Evolutionary conservation across 2,797 vertebrate species (phyloP).

Genomic region (Cyclopterus lumpus): DNA sequence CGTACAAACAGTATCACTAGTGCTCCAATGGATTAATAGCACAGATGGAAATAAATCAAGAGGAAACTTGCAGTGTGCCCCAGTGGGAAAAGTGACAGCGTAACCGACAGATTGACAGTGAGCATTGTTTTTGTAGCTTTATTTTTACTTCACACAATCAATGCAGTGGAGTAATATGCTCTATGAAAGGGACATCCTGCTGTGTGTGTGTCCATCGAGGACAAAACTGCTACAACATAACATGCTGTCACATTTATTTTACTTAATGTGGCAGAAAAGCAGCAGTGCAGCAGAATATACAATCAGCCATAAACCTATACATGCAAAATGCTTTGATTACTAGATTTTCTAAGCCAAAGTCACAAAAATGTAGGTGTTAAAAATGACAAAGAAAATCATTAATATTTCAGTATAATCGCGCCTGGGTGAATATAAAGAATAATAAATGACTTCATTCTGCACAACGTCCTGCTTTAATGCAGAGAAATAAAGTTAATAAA

Average conservation of each 20-base stretch:
- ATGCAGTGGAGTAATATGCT: constrained; percentile 36
- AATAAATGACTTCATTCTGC: constrained; percentile 2
- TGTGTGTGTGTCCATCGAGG: constrained; percentile 17
- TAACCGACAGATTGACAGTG: constrained; percentile 27
- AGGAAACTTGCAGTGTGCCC: constrained; percentile 7
- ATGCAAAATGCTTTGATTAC: not conserved
- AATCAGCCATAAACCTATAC: not conserved
- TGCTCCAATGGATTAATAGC: constrained; percentile 10
- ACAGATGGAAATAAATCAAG: constrained; percentile 29
- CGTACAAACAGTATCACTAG: not conserved
- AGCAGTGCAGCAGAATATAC: not conserved
- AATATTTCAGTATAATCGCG: not conserved
- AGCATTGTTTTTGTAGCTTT: constrained; percentile 37
- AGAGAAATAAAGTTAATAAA: not conserved
- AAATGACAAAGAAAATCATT: not conserved
- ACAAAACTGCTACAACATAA: constrained; percentile 23
- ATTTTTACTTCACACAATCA: constrained; percentile 43
- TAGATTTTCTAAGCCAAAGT: not conserved
- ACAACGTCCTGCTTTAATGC: constrained; percentile 2
- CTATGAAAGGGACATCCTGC: constrained; percentile 19
- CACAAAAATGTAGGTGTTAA: not conserved
- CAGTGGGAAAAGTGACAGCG: not conserved
- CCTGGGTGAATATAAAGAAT: not conserved
- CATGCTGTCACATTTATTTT: constrained; percentile 21
- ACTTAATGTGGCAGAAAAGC: constrained; percentile 18